These are phyloP conservation scores for Addax nasomaculatus DNA, from an alignment of 2,113 vertebrate species.

Conservation along the genomic window DNA sequence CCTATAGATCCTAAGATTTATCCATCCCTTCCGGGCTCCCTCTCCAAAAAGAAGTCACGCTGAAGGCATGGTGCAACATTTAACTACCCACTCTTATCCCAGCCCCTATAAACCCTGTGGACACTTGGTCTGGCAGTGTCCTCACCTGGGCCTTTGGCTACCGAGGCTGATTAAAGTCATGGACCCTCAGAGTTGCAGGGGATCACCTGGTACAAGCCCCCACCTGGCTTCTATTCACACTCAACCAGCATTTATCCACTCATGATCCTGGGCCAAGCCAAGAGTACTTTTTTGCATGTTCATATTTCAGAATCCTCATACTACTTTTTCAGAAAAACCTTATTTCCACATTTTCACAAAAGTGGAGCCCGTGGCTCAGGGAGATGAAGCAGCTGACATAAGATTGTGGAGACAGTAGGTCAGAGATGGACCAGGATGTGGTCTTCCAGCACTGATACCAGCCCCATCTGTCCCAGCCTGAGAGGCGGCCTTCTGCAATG, in stretches of 20 bases:
- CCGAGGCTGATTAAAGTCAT: not conserved
- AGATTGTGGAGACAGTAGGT: not conserved
- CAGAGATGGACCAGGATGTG: not conserved
- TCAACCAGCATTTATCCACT: too few species aligned
- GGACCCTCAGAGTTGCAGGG: not conserved
- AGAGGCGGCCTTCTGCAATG: not conserved
- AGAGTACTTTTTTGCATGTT: not conserved
- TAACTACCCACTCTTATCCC: not conserved
- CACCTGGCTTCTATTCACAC: not conserved
- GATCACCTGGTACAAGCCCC: not conserved
- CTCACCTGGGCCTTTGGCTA: too few species aligned
- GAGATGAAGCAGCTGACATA: not conserved
- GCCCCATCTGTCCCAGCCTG: not conserved
- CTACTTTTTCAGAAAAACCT: not conserved
- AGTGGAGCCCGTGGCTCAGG: not conserved
- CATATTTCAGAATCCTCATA: not conserved
- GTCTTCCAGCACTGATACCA: not conserved
- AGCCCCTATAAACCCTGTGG: not conserved
- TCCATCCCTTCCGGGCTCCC: not conserved
- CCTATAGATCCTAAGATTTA: not conserved
- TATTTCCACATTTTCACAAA: not conserved
- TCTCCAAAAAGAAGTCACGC: not conserved
- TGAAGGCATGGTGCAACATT: rapidly evolving
- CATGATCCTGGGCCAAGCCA: not conserved
- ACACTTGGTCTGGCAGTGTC: not conserved